Evolutionary conservation across 2,888 invertebrate species (phyloP).

Genomic region (Idaea aversata): DNA sequence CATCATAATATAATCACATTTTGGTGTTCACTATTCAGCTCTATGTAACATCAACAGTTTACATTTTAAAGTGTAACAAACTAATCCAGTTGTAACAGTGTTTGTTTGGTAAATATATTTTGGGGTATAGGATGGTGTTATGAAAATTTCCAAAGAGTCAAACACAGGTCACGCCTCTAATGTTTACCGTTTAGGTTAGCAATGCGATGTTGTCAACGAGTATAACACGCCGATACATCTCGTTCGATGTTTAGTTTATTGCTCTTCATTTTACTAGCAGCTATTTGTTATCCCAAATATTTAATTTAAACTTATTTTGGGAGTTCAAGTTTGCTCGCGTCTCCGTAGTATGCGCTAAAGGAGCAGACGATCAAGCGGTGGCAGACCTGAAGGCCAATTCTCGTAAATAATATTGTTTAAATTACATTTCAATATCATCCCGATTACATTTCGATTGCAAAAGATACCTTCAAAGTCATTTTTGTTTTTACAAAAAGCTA

Average conservation of each 20-base stretch:
- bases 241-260: constrained; percentile 45
- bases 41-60: constrained; percentile 44
- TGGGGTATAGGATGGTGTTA: constrained; percentile 48
- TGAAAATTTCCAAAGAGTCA: constrained; percentile 44
- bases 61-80: constrained; percentile 46
- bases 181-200: constrained; percentile 60
- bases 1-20: constrained; percentile 49
- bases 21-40: constrained; percentile 28
- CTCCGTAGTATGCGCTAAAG: no score
- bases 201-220: constrained; percentile 57
- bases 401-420: no score
- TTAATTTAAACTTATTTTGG: no score
- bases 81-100: constrained; percentile 43
- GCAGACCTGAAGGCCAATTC: no score
- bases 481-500: no score
- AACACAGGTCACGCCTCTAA: constrained; percentile 42
- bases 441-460: no score
- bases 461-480: no score
- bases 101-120: constrained; percentile 57
- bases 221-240: constrained; percentile 45
- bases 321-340: no score
- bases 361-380: no score
- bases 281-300: neutral
- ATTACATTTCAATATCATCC: no score
- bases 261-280: constrained; percentile 42